Conservation (phyloP, 2,888 invertebrate genomes). For the Entomobrya multifasciata region DNA sequence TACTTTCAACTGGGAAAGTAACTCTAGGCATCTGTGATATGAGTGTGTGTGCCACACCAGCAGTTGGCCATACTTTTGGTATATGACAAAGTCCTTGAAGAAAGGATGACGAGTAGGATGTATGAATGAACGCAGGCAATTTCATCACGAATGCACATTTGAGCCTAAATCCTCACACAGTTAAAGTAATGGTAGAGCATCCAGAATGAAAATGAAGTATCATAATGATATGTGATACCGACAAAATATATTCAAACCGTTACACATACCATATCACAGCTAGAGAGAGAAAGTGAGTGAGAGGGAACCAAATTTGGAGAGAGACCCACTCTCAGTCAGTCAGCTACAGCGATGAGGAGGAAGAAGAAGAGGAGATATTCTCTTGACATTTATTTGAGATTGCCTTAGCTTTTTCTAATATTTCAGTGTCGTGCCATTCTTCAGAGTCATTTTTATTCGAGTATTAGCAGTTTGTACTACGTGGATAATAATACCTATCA, state of each 20-base stretch:
- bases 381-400: constrained; percentile 78
- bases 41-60: constrained; percentile 34
- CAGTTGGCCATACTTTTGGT: neutral
- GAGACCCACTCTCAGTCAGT: constrained; percentile 34
- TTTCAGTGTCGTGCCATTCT: constrained; percentile 76
- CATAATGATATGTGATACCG: constrained; percentile 71
- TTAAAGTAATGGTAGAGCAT: constrained; percentile 58
- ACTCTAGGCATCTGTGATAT: too few relatives aligned
- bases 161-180: constrained; percentile 47
- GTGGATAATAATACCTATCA: constrained; percentile 60
- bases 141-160: constrained; percentile 67
- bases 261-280: constrained; percentile 47
- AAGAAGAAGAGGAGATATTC: constrained; percentile 56
- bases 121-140: constrained; percentile 34
- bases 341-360: constrained; percentile 30
- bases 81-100: neutral
- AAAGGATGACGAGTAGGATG: neutral
- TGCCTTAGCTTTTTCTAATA: constrained; percentile 76
- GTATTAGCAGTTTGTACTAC: constrained; percentile 69
- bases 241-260: constrained; percentile 63
- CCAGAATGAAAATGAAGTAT: constrained; percentile 63
- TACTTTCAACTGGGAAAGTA: neutral
- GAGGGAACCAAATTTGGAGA: constrained; percentile 18
- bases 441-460: constrained; percentile 76
- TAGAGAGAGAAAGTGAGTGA: neutral